Conservation (phyloP, 1,140 invertebrate genomes). For the Drosophila gunungcola region DNA sequence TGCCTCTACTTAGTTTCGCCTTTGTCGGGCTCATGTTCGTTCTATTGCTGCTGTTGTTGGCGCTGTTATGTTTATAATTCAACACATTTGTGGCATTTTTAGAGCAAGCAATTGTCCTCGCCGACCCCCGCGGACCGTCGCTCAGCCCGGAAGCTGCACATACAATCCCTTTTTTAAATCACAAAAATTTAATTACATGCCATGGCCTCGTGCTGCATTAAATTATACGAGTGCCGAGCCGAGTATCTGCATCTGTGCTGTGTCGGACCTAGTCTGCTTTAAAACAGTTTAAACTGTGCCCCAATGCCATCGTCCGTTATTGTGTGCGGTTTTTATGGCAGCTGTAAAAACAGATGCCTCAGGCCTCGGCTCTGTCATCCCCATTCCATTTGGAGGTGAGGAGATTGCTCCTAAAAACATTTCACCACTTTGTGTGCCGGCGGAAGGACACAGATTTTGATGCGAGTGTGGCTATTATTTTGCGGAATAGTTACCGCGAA, state of each 20-base stretch:
- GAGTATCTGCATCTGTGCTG: conserved; percentile 37
- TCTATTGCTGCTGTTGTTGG: conserved; percentile 38
- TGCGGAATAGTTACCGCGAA: conserved; percentile 39
- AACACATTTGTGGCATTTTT: conserved; percentile 82
- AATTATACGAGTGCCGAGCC: conserved; percentile 54
- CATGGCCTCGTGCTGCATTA: conserved; percentile 59
- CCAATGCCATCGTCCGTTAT: conserved; percentile 29
- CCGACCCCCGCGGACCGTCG: conserved; percentile 20
- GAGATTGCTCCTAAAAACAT: conserved; percentile 36
- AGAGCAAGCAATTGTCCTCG: conserved; percentile 72
- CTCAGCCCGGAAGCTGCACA: background rate
- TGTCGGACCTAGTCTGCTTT: conserved; percentile 32
- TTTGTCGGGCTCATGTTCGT: conserved; percentile 40
- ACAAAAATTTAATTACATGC: conserved; percentile 81
- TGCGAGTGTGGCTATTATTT: conserved; percentile 69
- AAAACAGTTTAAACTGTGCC: conserved; percentile 51
- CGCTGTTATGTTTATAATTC: conserved; percentile 69
- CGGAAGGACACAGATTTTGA: conserved; percentile 52
- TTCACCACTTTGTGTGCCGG: conserved; percentile 44
- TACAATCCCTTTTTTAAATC: conserved; percentile 66
- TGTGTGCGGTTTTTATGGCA: conserved; percentile 67
- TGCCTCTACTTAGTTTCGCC: conserved; percentile 55
- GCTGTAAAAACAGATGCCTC: conserved; percentile 75
- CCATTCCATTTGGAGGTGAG: conserved; percentile 31
- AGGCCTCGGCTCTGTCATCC: background rate